phyloP scores from a whole-genome alignment of 2,888 invertebrate species.

The Tiphia femorata region DNA sequence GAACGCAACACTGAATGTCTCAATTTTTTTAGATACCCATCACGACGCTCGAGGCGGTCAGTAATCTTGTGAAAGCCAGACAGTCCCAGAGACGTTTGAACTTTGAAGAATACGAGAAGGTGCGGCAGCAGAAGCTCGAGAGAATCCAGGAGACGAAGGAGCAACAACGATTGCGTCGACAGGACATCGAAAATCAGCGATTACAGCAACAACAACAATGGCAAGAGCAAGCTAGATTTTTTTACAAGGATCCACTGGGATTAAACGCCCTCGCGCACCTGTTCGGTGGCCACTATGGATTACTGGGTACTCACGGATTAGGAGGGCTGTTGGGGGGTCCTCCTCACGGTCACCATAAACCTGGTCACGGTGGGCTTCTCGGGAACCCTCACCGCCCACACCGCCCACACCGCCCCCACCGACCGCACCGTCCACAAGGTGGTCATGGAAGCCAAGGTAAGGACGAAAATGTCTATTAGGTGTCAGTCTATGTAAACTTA shows the following conservation, averaged over 20 bases:
- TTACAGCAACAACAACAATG: constrained; percentile 37
- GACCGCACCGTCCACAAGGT: too few species aligned
- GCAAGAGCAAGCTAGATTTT: constrained; percentile 19
- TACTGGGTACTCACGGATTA: background rate
- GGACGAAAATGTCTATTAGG: too few species aligned
- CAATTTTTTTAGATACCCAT: constrained; percentile 53
- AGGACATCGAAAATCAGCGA: constrained; percentile 38
- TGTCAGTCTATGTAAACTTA: too few species aligned
- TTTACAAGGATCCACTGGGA: constrained; percentile 45
- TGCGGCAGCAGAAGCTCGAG: constrained; percentile 39
- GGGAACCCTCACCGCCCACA: too few species aligned
- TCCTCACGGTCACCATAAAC: constrained; percentile 20
- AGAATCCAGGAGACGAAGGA: constrained; percentile 23
- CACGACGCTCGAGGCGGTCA: constrained; percentile 58
- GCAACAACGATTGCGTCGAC: constrained; percentile 22
- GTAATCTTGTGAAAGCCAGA: constrained; percentile 52
- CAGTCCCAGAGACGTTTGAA: constrained; percentile 36
- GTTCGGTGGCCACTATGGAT: constrained; percentile 33
- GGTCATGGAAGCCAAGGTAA: constrained; percentile 27
- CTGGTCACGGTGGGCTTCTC: constrained; percentile 5
- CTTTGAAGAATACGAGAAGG: constrained; percentile 28
- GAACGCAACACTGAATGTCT: too few species aligned
- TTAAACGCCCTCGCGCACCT: constrained; percentile 44
- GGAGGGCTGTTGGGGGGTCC: constrained; percentile 14
- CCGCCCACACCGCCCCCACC: too few species aligned